Evolutionary conservation across 2,888 invertebrate genomes (phyloP).

Genomic region (Dendrolimus houi): DNA sequence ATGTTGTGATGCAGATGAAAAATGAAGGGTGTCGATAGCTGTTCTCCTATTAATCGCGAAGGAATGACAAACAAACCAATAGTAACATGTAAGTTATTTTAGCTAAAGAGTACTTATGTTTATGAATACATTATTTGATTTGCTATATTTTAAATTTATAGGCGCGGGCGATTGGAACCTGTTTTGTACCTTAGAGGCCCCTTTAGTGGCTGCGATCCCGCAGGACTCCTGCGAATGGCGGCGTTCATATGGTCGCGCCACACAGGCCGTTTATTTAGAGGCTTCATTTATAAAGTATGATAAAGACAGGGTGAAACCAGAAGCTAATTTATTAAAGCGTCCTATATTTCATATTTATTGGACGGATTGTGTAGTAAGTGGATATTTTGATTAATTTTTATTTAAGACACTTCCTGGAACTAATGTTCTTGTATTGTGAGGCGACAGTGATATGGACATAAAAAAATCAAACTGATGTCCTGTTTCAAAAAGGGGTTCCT

Average conservation of each 20-base stretch:
- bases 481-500: no score
- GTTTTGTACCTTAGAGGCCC: slow-evolving; percentile 88
- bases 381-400: background rate
- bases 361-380: slow-evolving; percentile 93
- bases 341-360: slow-evolving; percentile 96
- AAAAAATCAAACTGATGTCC: no score
- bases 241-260: slow-evolving; percentile 90
- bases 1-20: slow-evolving; percentile 58
- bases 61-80: slow-evolving; percentile 83
- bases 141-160: slow-evolving; percentile 31
- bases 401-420: no score
- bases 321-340: slow-evolving; percentile 88
- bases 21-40: slow-evolving; percentile 77
- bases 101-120: background rate
- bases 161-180: slow-evolving; percentile 91
- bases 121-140: background rate
- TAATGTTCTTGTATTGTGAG: no score
- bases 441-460: no score
- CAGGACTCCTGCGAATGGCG: slow-evolving; percentile 95
- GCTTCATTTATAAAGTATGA: slow-evolving; percentile 89
- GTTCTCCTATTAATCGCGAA: slow-evolving; percentile 58
- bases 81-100: slow-evolving; percentile 80
- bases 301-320: slow-evolving; percentile 83
- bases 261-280: slow-evolving; percentile 89
- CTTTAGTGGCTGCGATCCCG: slow-evolving; percentile 86